Evolutionary conservation across 2,113 vertebrate species (phyloP), one percentile per base, ranked within the genome.

Genomic region (Bubo scandiacus): DNA sequence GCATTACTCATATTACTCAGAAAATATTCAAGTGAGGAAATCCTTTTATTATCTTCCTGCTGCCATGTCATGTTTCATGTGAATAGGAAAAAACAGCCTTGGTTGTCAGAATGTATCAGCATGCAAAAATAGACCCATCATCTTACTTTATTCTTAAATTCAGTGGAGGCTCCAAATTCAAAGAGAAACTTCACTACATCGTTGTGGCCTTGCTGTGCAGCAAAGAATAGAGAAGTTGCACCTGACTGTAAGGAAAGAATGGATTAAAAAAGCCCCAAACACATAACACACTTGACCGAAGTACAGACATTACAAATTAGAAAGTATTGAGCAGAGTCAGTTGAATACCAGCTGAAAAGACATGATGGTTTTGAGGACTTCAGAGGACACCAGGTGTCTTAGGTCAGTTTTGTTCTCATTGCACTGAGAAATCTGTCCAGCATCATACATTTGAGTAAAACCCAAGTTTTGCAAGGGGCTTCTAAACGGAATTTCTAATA

Each of bases 111-210:
- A 67, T 42, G 11, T 59, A 77, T 32, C 49, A 88, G 59, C 75
- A 83, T 94, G 83, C 81, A 90, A 90, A 92, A 83, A 25, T 2
- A 94, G 52, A 88, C 20, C 27, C 45, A 77, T 78, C 27, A 43
- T 92, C 98, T 96, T 98, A 99, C 99, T 98, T 99, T 99, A 45
- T 99, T 99, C 93, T 98, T 98, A 96, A 98, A 99, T 96, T 99
- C 99, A 74, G 99, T 99, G 55, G 99, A 99, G 72, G 99, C 99
- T 83, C 99, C 99, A 81, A 99, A 99, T 87, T 99, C 98, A 97
- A 99, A 99, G 88, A 99, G 99, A 91, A 99, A 98, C 97, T 99
- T 99, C 93, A 99, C 98, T 3, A 99, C 96, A 4, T 99, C 98
- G 7, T 99, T 98, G 90, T 99, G 99, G 73, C 99, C 99, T 98